A percentile compares a stretch with the other conserved stretches of the same genome.
Conservation (phyloP, 1,140 invertebrate genomes). For the Helicoverpa armigera region DNA sequence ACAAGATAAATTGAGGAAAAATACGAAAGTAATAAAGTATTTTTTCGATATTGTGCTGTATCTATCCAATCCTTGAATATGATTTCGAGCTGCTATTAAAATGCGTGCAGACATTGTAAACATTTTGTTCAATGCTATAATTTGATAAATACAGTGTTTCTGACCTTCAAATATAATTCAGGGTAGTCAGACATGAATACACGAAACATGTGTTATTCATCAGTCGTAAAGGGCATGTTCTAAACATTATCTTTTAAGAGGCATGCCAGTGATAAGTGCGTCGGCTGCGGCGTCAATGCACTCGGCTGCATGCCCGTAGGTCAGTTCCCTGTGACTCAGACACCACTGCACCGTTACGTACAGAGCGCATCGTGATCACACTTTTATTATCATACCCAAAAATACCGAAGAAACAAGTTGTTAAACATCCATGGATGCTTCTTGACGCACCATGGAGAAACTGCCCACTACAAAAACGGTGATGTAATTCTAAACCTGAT, state of each 20-base stretch:
- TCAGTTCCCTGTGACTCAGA: constrained; percentile 85
- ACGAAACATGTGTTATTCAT: constrained; percentile 80
- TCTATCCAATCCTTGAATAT: constrained; percentile 3
- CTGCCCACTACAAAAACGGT: constrained; percentile 41
- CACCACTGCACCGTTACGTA: constrained; percentile 82
- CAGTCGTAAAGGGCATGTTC: constrained; percentile 69
- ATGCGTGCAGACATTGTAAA: constrained; percentile 45
- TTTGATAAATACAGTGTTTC: constrained; percentile 58
- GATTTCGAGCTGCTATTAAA: constrained; percentile 21
- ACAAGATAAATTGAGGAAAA: constrained; percentile 11
- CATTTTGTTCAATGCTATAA: constrained; percentile 41
- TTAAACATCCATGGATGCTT: constrained; percentile 51
- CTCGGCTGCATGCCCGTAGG: constrained; percentile 83
- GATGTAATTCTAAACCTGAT: constrained; percentile 52
- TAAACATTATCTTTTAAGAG: constrained; percentile 82
- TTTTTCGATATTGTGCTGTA: neutral
- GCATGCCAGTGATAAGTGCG: constrained; percentile 81
- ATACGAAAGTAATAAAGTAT: neutral
- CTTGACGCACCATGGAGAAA: neutral
- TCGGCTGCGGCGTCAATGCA: constrained; percentile 81
- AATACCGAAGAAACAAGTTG: neutral
- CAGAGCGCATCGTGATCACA: constrained; percentile 76
- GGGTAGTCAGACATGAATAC: constrained; percentile 70
- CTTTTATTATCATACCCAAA: constrained; percentile 58
- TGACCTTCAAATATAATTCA: constrained; percentile 70